Percentiles rank a stretch among this genome's conserved stretches.
These are phyloP conservation scores for Dryocosmus kuriphilus DNA, from an alignment of 2,888 invertebrate genomes.

Conservation along the genomic window DNA sequence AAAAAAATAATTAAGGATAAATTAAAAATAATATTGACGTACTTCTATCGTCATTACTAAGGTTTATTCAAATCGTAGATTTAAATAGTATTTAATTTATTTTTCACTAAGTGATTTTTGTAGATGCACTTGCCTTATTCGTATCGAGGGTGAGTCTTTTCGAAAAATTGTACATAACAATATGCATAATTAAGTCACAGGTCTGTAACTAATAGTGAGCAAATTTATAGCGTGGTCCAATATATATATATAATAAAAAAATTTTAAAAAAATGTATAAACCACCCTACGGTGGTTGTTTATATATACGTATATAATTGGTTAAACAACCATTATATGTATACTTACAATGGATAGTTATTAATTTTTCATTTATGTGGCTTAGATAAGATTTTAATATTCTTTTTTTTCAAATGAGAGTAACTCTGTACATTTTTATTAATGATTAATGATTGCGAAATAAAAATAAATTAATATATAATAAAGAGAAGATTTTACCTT, in stretches of 20 bases:
- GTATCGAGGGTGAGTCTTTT: slow-evolving; percentile 5
- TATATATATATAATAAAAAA: too few species aligned
- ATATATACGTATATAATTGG: too few species aligned
- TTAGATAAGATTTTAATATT: not conserved
- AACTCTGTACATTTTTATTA: not conserved
- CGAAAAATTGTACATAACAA: not conserved
- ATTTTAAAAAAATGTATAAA: too few species aligned
- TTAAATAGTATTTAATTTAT: not conserved
- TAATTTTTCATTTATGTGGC: not conserved
- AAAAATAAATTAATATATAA: not conserved
- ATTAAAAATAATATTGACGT: too few species aligned
- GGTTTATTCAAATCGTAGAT: slow-evolving; percentile 45
- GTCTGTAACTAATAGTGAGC: not conserved
- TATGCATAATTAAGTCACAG: not conserved
- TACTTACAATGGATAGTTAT: not conserved
- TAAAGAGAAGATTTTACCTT: too few species aligned
- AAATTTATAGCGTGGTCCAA: too few species aligned
- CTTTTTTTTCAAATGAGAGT: not conserved
- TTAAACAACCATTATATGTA: too few species aligned
- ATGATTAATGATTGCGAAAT: not conserved
- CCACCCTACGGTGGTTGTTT: too few species aligned
- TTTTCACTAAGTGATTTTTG: not conserved
- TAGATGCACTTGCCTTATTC: not conserved
- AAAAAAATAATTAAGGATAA: too few species aligned
- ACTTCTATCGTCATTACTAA: not conserved